Evolutionary conservation across 2,797 vertebrate genomes (phyloP).

Genomic region (Siniperca obscura): DNA sequence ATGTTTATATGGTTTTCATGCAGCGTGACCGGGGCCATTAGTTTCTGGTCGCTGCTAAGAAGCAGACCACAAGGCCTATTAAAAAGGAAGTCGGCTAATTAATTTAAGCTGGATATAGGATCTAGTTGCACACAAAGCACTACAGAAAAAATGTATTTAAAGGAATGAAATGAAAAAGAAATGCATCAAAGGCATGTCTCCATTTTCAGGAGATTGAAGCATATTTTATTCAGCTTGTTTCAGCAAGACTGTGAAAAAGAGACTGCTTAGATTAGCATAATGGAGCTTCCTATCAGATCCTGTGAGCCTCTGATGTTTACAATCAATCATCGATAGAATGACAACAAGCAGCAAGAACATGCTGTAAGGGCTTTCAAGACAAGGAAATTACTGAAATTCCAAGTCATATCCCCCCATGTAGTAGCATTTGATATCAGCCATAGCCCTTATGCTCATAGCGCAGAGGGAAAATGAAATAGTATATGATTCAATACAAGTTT

Average conservation of each 20-base stretch:
- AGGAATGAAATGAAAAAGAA: slow-evolving; percentile 33
- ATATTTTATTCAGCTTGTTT: slow-evolving; percentile 69
- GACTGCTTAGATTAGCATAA: slow-evolving; percentile 64
- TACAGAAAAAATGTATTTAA: not conserved
- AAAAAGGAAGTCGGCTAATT: slow-evolving; percentile 69
- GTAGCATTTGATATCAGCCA: slow-evolving; percentile 10
- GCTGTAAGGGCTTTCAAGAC: slow-evolving; percentile 48
- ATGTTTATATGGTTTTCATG: slow-evolving; percentile 73
- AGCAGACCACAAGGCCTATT: slow-evolving; percentile 57
- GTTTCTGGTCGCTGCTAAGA: slow-evolving; percentile 54
- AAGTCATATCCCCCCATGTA: slow-evolving; percentile 21
- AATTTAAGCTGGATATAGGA: slow-evolving; percentile 61
- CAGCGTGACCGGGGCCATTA: slow-evolving; percentile 65
- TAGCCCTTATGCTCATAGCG: slow-evolving; percentile 15
- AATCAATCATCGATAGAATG: slow-evolving; percentile 63
- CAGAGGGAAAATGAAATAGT: slow-evolving; percentile 17
- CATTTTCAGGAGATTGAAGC: slow-evolving; percentile 37
- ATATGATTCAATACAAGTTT: slow-evolving; percentile 47
- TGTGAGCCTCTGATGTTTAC: slow-evolving; percentile 67
- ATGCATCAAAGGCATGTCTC: slow-evolving; percentile 38
- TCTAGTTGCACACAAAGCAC: slow-evolving; percentile 39
- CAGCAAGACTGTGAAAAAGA: slow-evolving; percentile 54
- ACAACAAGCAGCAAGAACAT: slow-evolving; percentile 58
- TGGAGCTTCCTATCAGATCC: slow-evolving; percentile 65
- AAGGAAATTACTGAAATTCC: slow-evolving; percentile 54